Evolutionary conservation across 1,140 invertebrate species (phyloP), one percentile per base, ranked within the genome.

Genomic region (Drosophila ficusphila): DNA sequence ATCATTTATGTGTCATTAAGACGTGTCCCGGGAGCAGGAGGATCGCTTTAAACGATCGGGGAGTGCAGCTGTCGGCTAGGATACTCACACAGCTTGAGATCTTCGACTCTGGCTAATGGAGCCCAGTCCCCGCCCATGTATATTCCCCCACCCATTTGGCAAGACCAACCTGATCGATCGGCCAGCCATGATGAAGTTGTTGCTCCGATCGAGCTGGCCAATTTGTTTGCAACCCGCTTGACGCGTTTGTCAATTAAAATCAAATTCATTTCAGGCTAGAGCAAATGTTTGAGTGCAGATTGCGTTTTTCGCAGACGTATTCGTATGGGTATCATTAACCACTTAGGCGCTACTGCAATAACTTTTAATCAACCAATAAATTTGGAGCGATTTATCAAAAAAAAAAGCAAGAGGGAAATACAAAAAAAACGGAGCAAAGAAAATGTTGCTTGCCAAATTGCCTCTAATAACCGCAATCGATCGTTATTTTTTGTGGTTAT

Each of bases 401-500:
- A 53, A 18, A n/a, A 29, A 41, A 39, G 25, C 34, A 23, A 18
- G 29, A 58, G 25, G 5, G 6, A 49, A 33, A 44, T 21, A 23
- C 47, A 48, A 18, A 41, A 12, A 25, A 41, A 67, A 46, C 19
- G 21, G 14, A 49, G 58, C 33, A 33, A 29, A 51, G 56, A 62
- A 89, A 85, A 73, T 88, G 76, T 83, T 88, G 72, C 86, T 79
- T 31, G 62, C 76, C 81, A 86, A 86, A 86, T 86, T 86, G 81
- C 76, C 81, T 86, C 81, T 89, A 89, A 89, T 89, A 89, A 89
- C 83, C 78, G 82, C 83, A 89, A 89, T 89, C 83, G 85, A 89
- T 89, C 83, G 83, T 89, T 89, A 89, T 89, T 89, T 89, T 89
- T 89, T 89, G 85, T 83, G 85, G 83, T 89, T 89, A 89, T 89